Conservation (phyloP, 1,140 invertebrate species). For the Trichonephila inaurata region DNA sequence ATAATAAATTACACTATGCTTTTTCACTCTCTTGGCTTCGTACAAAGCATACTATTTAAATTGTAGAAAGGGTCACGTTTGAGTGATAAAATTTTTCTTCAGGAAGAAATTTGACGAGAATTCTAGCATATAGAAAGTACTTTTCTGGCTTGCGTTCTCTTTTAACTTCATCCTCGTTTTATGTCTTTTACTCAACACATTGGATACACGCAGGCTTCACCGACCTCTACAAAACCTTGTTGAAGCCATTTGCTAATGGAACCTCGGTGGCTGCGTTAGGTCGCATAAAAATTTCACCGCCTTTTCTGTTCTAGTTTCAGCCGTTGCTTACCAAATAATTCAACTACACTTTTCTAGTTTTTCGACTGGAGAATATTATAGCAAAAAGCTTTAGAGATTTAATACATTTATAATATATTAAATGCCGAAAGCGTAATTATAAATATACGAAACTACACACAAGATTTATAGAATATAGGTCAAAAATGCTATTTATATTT, state of each 20-base stretch:
- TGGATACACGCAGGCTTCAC: not conserved
- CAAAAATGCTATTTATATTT: no score
- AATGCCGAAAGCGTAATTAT: no score
- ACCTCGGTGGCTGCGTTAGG: not conserved
- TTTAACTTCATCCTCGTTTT: not conserved
- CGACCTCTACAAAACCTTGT: not conserved
- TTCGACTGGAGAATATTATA: not conserved
- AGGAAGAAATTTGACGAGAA: no score
- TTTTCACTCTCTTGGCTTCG: no score
- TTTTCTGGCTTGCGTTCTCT: not conserved
- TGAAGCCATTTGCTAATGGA: slow-evolving; percentile 29
- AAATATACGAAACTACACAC: no score
- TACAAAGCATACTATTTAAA: not conserved
- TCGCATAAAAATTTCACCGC: not conserved
- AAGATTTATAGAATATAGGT: no score
- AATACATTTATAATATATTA: no score
- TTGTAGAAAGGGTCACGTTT: not conserved
- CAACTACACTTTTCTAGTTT: not conserved
- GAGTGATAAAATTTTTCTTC: no score
- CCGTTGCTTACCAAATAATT: not conserved
- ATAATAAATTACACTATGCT: no score
- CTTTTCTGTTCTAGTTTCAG: not conserved
- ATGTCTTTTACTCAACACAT: not conserved
- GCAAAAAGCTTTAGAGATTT: not conserved
- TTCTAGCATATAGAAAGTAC: not conserved